phyloP scores from a whole-genome alignment of 92 coral and sea anemone genomes.

The Parazoanthus atlanticus region DNA sequence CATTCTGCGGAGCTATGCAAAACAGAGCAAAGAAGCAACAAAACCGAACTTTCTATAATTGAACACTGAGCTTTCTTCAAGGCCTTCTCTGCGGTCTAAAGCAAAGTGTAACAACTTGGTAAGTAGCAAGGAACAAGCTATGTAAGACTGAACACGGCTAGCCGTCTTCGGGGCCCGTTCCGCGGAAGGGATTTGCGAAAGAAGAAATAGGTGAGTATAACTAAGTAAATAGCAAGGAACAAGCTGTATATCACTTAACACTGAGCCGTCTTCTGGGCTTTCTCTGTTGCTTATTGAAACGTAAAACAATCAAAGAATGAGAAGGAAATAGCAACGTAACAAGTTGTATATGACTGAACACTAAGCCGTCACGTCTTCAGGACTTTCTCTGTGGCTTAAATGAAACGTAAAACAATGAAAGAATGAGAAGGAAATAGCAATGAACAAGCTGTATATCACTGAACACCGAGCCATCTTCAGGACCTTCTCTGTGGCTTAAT shows the following conservation, averaged over 20 bases:
- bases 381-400: no score
- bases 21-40: neutral
- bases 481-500: slow-evolving; percentile 77
- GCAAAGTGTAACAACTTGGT: neutral
- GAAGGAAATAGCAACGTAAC: neutral
- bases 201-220: neutral
- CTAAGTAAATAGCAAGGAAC: no score
- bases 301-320: neutral
- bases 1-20: neutral
- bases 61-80: slow-evolving; percentile 62
- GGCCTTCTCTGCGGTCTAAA: slow-evolving; percentile 71
- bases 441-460: no score
- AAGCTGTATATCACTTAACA: neutral
- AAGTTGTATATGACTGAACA: neutral
- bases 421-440: no score
- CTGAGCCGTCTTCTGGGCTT: slow-evolving; percentile 74
- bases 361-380: neutral
- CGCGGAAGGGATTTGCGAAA: neutral
- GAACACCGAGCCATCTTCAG: slow-evolving; percentile 69
- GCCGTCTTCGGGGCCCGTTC: no score
- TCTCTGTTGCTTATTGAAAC: slow-evolving; percentile 65
- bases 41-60: neutral
- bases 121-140: no score
- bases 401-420: no score
- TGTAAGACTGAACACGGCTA: no score